These are phyloP conservation scores for Drosophila merina DNA, from an alignment of 2,888 invertebrate species.

Conservation along the genomic window DNA sequence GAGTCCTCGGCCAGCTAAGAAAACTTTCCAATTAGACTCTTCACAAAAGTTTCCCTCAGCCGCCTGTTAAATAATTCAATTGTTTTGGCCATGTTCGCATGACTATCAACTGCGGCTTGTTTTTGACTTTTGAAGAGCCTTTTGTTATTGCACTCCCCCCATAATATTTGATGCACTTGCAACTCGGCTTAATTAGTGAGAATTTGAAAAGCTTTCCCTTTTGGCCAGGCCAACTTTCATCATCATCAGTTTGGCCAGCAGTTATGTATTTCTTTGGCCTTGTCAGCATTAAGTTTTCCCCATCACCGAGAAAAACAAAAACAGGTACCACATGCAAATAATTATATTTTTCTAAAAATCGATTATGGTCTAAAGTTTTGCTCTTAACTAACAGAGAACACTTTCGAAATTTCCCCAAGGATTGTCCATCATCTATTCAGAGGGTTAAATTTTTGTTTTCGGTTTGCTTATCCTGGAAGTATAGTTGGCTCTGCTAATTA, in stretches of 20 bases:
- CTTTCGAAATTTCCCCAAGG: background rate
- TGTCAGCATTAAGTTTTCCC: slow-evolving; percentile 19
- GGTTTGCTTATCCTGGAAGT: slow-evolving; percentile 14
- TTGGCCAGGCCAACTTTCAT: slow-evolving; percentile 24
- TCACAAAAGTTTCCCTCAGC: slow-evolving; percentile 42
- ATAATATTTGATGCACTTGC: slow-evolving; percentile 34
- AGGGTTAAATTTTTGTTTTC: slow-evolving; percentile 23
- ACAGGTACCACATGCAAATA: slow-evolving; percentile 7
- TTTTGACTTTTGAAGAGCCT: slow-evolving; percentile 27
- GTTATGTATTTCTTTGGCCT: slow-evolving; percentile 25
- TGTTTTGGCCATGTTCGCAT: slow-evolving; percentile 17
- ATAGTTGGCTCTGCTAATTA: slow-evolving; percentile 55
- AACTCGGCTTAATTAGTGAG: slow-evolving; percentile 48
- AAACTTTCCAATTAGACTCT: slow-evolving; percentile 62
- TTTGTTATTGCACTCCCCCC: slow-evolving; percentile 24
- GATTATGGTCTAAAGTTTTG: background rate
- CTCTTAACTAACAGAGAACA: background rate
- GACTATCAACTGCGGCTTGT: slow-evolving; percentile 28
- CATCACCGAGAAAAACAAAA: background rate
- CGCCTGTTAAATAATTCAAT: slow-evolving; percentile 41
- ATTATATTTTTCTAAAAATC: slow-evolving; percentile 7
- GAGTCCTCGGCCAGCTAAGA: slow-evolving; percentile 1
- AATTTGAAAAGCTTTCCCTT: slow-evolving; percentile 32
- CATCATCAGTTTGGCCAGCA: slow-evolving; percentile 12
- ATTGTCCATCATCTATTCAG: background rate